Conservation (phyloP, 2,113 vertebrate genomes). For the Isichthys henryi region DNA sequence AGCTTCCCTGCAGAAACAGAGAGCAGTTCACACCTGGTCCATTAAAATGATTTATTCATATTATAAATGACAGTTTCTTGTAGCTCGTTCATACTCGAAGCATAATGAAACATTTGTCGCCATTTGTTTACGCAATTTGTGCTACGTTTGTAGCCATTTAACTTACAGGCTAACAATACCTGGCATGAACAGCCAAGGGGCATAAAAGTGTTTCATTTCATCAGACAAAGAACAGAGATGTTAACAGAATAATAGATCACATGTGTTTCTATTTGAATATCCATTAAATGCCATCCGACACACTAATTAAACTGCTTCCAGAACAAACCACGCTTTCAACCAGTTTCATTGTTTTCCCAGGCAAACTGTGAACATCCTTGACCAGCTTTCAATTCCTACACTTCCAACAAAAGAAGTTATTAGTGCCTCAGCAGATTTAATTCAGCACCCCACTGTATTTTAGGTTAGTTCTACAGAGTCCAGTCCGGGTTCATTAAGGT, state of each 20-base stretch:
- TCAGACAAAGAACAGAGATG: background rate
- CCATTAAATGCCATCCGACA: background rate
- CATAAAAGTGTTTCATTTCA: background rate
- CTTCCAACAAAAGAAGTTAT: background rate
- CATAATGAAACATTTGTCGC: background rate
- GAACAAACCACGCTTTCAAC: background rate
- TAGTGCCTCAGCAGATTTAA: background rate
- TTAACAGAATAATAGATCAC: background rate
- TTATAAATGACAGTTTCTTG: background rate
- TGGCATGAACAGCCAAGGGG: background rate
- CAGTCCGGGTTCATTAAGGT: background rate
- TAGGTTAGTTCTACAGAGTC: background rate
- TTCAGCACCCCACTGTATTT: background rate
- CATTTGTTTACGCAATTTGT: background rate
- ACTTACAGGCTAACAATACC: background rate
- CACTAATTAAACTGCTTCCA: background rate
- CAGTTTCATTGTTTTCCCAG: background rate
- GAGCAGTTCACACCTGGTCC: background rate
- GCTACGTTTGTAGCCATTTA: background rate
- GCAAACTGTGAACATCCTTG: background rate
- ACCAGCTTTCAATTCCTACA: background rate
- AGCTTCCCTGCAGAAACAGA: slow-evolving; percentile 71
- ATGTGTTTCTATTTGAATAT: background rate
- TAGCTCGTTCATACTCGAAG: background rate
- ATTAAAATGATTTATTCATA: background rate